phyloP scores from a whole-genome alignment of 2,797 vertebrate genomes.

The Chromis chromis region DNA sequence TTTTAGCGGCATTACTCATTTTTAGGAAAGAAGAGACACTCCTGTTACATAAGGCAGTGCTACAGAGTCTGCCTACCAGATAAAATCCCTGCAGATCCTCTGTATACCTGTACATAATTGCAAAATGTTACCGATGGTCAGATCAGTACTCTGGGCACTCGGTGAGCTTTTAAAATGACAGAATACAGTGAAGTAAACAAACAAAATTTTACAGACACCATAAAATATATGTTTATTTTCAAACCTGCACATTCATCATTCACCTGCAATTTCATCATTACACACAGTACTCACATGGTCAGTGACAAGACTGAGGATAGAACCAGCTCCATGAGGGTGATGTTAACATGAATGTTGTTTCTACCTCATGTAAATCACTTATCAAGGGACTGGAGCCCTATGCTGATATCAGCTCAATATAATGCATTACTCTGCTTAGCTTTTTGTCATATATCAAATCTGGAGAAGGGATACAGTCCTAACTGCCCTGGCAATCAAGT shows the following conservation, averaged over 20 bases:
- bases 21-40: constrained; percentile 72
- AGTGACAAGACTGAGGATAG: constrained; percentile 16
- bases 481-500: not conserved
- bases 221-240: constrained; percentile 11
- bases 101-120: constrained; percentile 55
- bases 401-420: not conserved
- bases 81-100: constrained; percentile 57
- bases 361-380: constrained; percentile 11
- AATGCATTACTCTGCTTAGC: too few relatives aligned
- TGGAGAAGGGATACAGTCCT: not conserved
- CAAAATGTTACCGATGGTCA: constrained; percentile 30
- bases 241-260: constrained; percentile 18
- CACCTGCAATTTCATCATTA: constrained; percentile 18
- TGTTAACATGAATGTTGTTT: constrained; percentile 4
- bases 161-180: constrained; percentile 2
- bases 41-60: constrained; percentile 72
- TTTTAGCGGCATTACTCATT: constrained; percentile 76
- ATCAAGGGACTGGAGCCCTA: not conserved
- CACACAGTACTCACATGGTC: not conserved
- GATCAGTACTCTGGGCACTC: constrained; percentile 27
- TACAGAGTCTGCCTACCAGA: constrained; percentile 62
- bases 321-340: not conserved
- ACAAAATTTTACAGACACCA: not conserved
- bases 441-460: not conserved
- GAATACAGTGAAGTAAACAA: constrained; percentile 1